phyloP scores from a whole-genome alignment of 2,888 invertebrate genomes.

The Orthonychiurus folsomi region DNA sequence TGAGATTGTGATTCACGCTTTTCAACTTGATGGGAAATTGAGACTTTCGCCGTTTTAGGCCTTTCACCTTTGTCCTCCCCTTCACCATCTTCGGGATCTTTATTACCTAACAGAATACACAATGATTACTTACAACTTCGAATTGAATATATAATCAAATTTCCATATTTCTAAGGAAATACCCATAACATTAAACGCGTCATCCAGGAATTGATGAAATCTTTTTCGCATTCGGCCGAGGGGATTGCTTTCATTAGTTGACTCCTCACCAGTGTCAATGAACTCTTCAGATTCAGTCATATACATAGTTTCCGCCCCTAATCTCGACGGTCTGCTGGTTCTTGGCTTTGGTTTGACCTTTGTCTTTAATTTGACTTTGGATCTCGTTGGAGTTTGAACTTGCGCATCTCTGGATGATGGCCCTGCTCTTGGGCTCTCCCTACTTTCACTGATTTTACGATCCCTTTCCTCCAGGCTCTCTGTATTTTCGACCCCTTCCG shows the following conservation, averaged over 20 bases:
- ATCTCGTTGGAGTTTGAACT: slow-evolving; percentile 18
- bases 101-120: slow-evolving; percentile 15
- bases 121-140: too few relatives aligned
- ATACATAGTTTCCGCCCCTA: slow-evolving; percentile 20
- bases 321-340: slow-evolving; percentile 14
- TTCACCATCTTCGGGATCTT: slow-evolving; percentile 18
- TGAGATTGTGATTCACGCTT: slow-evolving; percentile 20
- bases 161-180: slow-evolving; percentile 6
- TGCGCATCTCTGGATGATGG: slow-evolving; percentile 13
- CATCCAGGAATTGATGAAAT: slow-evolving; percentile 68
- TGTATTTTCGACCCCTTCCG: not conserved
- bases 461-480: not conserved
- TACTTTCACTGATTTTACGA: not conserved
- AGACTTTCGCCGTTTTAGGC: slow-evolving; percentile 38
- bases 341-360: slow-evolving; percentile 14
- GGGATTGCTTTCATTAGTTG: slow-evolving; percentile 29
- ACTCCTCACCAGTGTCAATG: slow-evolving; percentile 15
- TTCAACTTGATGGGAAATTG: slow-evolving; percentile 34
- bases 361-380: slow-evolving; percentile 19
- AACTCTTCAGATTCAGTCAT: slow-evolving; percentile 20
- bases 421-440: too few relatives aligned
- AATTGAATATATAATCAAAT: not conserved
- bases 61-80: slow-evolving; percentile 22
- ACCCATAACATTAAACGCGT: slow-evolving; percentile 58
- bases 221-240: slow-evolving; percentile 52